These are phyloP conservation scores for Fregata magnificens DNA, from an alignment of 2,113 vertebrate species.

Conservation along the genomic window DNA sequence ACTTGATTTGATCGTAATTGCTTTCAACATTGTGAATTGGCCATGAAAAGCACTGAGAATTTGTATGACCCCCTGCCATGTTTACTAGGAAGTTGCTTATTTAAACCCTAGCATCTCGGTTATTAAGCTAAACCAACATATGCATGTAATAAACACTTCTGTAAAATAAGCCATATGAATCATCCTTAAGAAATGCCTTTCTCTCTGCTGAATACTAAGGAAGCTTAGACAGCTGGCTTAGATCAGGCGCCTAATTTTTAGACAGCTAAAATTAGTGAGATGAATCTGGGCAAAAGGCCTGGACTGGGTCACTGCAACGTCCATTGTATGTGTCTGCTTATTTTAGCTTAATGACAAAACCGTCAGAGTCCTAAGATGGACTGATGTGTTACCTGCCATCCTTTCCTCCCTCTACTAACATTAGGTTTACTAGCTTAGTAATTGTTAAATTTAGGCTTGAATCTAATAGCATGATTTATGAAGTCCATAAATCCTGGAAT, in stretches of 20 bases:
- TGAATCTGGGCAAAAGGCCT: neutral
- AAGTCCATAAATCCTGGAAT: neutral
- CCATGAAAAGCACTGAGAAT: neutral
- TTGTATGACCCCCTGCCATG: neutral
- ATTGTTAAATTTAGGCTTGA: neutral
- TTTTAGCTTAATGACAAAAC: neutral
- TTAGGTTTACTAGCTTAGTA: neutral
- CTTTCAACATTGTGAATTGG: neutral
- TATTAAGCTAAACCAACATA: neutral
- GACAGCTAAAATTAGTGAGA: neutral
- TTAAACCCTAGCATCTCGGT: neutral
- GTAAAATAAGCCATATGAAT: neutral
- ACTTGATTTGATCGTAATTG: neutral
- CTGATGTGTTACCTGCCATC: neutral
- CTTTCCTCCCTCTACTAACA: neutral
- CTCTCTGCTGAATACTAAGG: neutral
- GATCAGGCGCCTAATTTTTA: neutral
- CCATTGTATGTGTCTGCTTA: neutral
- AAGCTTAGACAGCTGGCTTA: neutral
- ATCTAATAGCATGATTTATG: neutral
- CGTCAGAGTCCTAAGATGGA: rapidly evolving
- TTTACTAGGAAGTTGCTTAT: neutral
- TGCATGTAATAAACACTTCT: neutral
- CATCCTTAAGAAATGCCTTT: neutral
- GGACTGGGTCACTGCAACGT: neutral